Evolutionary conservation across 2,797 vertebrate genomes (phyloP).

Genomic region (Heteromormyrus szaboi): DNA sequence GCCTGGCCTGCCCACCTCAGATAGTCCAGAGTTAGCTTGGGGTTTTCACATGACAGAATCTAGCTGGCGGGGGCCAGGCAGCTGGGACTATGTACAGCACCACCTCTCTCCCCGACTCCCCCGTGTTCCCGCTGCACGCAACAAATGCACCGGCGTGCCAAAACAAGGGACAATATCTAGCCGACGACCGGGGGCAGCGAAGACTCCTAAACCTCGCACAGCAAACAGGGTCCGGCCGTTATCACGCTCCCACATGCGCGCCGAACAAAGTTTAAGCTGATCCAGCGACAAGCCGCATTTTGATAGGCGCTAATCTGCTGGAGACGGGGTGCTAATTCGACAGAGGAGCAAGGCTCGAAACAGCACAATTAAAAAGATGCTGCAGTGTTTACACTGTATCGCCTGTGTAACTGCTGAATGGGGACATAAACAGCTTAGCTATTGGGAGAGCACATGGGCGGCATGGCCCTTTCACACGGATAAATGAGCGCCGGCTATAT

Average conservation of each 20-base stretch:
- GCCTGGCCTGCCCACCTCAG: neutral
- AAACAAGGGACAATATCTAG: constrained; percentile 21
- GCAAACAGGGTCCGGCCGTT: constrained; percentile 62
- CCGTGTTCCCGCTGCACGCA: constrained; percentile 14
- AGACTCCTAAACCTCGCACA: constrained; percentile 47
- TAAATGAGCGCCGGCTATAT: constrained; percentile 46
- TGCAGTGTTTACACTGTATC: constrained; percentile 69
- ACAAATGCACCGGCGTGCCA: constrained; percentile 31
- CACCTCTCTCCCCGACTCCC: neutral
- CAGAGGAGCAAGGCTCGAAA: constrained; percentile 61
- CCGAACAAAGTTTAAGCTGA: constrained; percentile 77
- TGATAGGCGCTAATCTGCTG: constrained; percentile 62
- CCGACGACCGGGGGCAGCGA: constrained; percentile 23
- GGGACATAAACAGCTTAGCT: constrained; percentile 70
- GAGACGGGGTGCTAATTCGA: constrained; percentile 51
- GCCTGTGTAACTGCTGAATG: constrained; percentile 69
- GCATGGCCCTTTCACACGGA: constrained; percentile 46
- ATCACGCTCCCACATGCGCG: constrained; percentile 61
- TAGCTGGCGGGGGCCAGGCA: neutral
- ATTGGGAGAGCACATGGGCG: constrained; percentile 58
- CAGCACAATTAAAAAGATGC: constrained; percentile 70
- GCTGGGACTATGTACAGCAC: neutral
- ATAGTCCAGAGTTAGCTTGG: neutral
- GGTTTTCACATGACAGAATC: constrained; percentile 5
- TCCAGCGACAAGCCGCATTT: constrained; percentile 61